Evolutionary conservation across 2,797 vertebrate species (phyloP).

Genomic region (Pantherophis alleghaniensis): DNA sequence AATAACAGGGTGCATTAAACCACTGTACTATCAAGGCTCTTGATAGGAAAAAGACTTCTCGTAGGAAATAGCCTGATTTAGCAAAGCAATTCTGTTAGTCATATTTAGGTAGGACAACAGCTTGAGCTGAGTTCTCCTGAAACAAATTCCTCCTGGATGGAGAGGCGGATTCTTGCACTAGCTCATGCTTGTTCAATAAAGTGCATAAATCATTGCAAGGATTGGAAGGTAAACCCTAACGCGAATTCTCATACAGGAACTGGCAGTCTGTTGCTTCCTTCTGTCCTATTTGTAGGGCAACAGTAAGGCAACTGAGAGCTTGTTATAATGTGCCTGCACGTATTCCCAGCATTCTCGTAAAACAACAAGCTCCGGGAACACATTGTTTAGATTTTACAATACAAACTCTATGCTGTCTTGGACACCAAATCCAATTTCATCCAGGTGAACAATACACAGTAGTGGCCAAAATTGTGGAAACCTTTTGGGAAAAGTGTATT

Average conservation of each 20-base stretch:
- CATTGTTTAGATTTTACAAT: not conserved
- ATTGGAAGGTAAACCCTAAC: not conserved
- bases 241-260: not conserved
- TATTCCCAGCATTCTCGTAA: not conserved
- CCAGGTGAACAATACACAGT: not conserved
- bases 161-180: not conserved
- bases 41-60: too few species aligned
- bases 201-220: not conserved
- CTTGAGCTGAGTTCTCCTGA: not conserved
- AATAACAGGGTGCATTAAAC: too few species aligned
- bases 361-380: not conserved
- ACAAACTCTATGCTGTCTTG: not conserved
- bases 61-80: not conserved
- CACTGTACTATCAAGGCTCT: too few species aligned
- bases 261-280: not conserved
- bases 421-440: not conserved
- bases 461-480: too few species aligned
- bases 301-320: not conserved
- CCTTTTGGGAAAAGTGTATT: too few species aligned
- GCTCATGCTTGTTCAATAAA: too few species aligned
- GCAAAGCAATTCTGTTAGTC: not conserved
- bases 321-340: not conserved
- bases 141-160: not conserved
- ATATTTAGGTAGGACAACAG: not conserved
- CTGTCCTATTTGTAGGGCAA: not conserved